Base-by-base conservation (phyloP, 2,797 vertebrate genomes). In the Cossypha caffra region DNA sequence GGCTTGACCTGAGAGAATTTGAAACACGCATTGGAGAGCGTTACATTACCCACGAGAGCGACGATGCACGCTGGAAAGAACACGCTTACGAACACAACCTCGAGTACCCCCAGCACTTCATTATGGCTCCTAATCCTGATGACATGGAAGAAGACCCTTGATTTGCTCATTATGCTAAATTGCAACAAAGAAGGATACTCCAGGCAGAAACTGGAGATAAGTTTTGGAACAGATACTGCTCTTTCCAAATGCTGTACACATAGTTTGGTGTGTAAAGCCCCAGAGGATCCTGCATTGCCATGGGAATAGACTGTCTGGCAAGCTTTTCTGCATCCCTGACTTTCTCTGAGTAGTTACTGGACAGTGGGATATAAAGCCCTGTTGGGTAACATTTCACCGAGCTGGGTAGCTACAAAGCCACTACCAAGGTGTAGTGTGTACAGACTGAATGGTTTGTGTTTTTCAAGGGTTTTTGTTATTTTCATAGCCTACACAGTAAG, bases 91-190 rank as follows among this genome's bases (percentile, higher is more conserved):
- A 99, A 85, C 99, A 99, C 98, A 98, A 98, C 88, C 99, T 99
- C 10, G 96, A 97, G 76, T 99, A 99, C 96, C 99, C 99, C 47
- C 99, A 99, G 97, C 99, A 99, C 97, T 99, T 99, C 97, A 99
- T 99, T 96, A 99, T 99, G 99, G 99, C 99, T 77, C 99, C 99
- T 55, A 99, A 99, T 96, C 98, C 99, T 80, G 99, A 99, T n/a
- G 99, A 99, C 97, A 99, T 99, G 99, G 99, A 99, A 74, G 99
- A 99, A 98, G 99, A 99, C 97, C 99, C 99, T 96, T 99, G 99
- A 98, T 67, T 69, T 84, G 31, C 61, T 88, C 59, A 29, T 13
- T 43, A 11, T 54, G 37, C 71, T 90, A 28, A 92, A 77, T 20
- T 80, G 82, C 84, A 94, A 6, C 71, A 48, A 62, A 85, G 85